phyloP scores from a whole-genome alignment of 1,140 invertebrate genomes.

The Fragariocoptes setiger region DNA sequence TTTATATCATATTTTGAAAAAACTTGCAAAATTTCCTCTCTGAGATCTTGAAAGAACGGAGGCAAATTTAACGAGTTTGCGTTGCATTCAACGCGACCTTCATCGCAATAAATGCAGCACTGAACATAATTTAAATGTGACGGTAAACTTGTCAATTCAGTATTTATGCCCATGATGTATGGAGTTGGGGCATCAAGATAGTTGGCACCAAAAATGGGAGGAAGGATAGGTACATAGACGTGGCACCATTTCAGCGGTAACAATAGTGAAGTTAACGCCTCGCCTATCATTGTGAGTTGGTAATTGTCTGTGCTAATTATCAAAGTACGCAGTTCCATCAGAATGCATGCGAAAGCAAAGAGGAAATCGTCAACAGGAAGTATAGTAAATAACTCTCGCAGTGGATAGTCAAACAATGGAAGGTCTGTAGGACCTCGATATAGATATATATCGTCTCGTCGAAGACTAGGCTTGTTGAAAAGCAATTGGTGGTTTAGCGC shows the following conservation, averaged over 20 bases:
- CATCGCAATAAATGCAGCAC: constrained; percentile 9
- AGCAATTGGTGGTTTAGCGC: not conserved
- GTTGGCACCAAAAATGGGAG: constrained; percentile 53
- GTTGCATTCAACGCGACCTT: constrained; percentile 4
- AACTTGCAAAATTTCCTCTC: constrained; percentile 4
- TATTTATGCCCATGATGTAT: constrained; percentile 65
- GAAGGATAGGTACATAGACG: constrained; percentile 92
- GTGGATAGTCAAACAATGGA: constrained; percentile 67
- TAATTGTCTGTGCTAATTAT: constrained; percentile 75
- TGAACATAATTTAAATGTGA: constrained; percentile 4
- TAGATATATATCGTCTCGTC: constrained; percentile 4
- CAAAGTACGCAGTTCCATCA: constrained; percentile 84
- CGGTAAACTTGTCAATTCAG: constrained; percentile 5
- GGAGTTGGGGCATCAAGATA: constrained; percentile 96
- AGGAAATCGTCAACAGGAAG: constrained; percentile 64
- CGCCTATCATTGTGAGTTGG: constrained; percentile 79
- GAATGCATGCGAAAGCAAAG: constrained; percentile 69
- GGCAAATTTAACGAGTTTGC: constrained; percentile 2
- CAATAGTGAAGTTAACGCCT: constrained; percentile 55
- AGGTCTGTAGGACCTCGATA: constrained; percentile 31
- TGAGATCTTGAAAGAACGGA: constrained; percentile 8
- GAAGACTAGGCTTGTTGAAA: not conserved
- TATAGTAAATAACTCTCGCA: constrained; percentile 51
- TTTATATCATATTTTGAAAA: too few species aligned
- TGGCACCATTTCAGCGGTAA: constrained; percentile 93